phyloP scores from a whole-genome alignment of 2,797 vertebrate species.

The Luscinia luscinia region DNA sequence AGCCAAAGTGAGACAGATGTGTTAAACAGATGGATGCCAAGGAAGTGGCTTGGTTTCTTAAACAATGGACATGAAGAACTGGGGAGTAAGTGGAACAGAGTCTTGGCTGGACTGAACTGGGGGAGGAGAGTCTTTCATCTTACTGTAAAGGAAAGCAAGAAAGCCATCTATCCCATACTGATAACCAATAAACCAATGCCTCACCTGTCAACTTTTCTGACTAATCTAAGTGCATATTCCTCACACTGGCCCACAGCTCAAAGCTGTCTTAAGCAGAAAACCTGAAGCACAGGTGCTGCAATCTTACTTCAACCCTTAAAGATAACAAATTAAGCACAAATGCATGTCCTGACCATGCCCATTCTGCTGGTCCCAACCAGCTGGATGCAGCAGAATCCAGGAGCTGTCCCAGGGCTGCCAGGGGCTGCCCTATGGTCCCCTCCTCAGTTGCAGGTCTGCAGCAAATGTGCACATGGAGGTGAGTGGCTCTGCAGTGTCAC shows the following conservation, averaged over 20 bases:
- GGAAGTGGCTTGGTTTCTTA: constrained; percentile 5
- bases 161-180: not conserved
- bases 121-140: not conserved
- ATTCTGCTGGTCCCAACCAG: not conserved
- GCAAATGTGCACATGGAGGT: rapidly evolving
- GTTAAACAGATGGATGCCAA: constrained; percentile 23
- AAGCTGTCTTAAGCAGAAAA: not conserved
- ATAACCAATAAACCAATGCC: not conserved
- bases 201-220: not conserved
- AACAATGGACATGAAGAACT: not conserved
- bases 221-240: not conserved
- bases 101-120: not conserved
- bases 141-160: not conserved
- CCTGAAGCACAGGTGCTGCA: not conserved
- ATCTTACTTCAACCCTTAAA: not conserved
- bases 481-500: no score
- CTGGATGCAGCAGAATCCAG: not conserved
- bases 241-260: not conserved
- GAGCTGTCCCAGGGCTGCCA: not conserved
- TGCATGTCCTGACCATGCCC: not conserved
- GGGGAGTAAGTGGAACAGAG: not conserved
- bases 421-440: not conserved
- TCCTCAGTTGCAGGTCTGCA: not conserved
- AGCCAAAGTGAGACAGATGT: constrained; percentile 26
- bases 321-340: not conserved